Percentiles rank a stretch among this genome's conserved stretches.
Evolutionary conservation across 2,888 invertebrate species (phyloP).

Genomic region (Unio delphinus): DNA sequence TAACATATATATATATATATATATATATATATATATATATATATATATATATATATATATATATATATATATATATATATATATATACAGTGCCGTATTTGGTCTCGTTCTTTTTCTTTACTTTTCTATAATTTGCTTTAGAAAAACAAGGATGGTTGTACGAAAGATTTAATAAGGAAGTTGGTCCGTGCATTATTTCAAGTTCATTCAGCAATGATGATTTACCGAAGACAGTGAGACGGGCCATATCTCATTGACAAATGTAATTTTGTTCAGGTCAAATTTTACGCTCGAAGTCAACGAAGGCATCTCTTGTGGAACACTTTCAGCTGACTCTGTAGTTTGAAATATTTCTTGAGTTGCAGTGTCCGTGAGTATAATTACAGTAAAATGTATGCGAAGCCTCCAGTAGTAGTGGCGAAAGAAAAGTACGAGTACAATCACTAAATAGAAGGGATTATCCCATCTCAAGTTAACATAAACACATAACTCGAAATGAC

Average conservation of each 20-base stretch:
- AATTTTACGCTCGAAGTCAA: background rate
- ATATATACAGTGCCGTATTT: too few species aligned
- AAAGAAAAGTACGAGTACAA: slow-evolving; percentile 4
- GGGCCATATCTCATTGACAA: background rate
- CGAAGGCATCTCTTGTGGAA: too few species aligned
- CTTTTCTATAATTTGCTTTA: too few species aligned
- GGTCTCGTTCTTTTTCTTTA: too few species aligned
- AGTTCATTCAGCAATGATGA: background rate
- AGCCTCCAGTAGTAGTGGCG: slow-evolving; percentile 2
- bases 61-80: too few species aligned
- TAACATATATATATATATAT: too few species aligned
- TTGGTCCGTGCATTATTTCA: too few species aligned
- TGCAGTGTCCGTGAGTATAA: background rate
- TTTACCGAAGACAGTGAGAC: background rate
- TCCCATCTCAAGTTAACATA: slow-evolving; percentile 4
- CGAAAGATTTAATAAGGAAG: too few species aligned
- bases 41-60: too few species aligned
- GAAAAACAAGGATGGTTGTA: too few species aligned
- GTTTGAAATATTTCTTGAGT: background rate
- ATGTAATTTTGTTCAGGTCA: background rate
- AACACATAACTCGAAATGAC: background rate
- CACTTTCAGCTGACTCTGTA: too few species aligned
- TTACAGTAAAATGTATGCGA: background rate
- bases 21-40: too few species aligned
- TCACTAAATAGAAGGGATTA: slow-evolving; percentile 8